A percentile compares a stretch with the other conserved stretches of the same genome.
phyloP scores from a whole-genome alignment of 2,888 invertebrate genomes.

The Yponomeuta plumbellus region DNA sequence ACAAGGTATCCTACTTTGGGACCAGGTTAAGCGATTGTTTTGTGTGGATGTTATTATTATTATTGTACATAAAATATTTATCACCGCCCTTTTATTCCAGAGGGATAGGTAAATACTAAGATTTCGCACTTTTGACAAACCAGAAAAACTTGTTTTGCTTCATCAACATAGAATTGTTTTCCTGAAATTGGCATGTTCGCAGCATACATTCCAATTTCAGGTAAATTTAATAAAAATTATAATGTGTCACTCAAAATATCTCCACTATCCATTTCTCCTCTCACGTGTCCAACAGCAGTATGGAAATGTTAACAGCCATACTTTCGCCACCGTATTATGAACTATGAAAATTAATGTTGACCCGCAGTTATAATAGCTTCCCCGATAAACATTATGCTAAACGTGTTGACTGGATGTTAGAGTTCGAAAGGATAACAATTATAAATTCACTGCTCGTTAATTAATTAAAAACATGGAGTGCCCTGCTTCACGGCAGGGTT shows the following conservation, averaged over 20 bases:
- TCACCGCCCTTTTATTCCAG: no score
- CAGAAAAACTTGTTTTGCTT: no score
- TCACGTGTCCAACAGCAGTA: not conserved
- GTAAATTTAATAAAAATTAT: no score
- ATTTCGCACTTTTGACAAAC: no score
- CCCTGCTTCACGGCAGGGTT: not conserved
- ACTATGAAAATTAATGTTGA: conserved; percentile 4
- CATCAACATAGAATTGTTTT: no score
- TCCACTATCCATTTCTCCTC: not conserved
- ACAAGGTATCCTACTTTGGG: no score
- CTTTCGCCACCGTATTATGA: not conserved
- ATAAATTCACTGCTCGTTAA: not conserved
- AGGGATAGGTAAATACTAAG: no score
- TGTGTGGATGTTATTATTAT: no score
- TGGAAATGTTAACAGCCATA: conserved; percentile 1
- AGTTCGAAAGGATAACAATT: conserved; percentile 3
- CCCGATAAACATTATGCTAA: conserved; percentile 6
- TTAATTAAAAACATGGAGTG: not conserved
- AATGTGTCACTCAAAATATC: not conserved
- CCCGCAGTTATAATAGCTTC: not conserved
- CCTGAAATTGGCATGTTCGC: no score
- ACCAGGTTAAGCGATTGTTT: no score
- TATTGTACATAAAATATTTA: no score
- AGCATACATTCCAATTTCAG: no score
- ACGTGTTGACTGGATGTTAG: conserved; percentile 4